Base-by-base conservation (phyloP, 1,140 invertebrate genomes). In the Chymomyza costata region DNA sequence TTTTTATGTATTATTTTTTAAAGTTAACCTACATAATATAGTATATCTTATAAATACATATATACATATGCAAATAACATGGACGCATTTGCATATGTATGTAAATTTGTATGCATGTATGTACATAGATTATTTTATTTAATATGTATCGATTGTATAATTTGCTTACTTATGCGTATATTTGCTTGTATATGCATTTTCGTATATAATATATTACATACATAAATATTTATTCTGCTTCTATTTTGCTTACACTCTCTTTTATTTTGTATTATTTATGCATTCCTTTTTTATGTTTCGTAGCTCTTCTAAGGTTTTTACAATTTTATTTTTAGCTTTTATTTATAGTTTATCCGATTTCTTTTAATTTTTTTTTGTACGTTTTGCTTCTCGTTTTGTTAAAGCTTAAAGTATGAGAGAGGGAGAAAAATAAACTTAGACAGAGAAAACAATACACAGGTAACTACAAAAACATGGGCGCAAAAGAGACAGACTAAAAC, bases 391-490 rank as follows among this genome's bases (percentile, higher is more conserved):
- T 38, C 35, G 11, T 16, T 38, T 16, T 8, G 7, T 14, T 38
- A 38, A 38, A 38, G 35, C 35, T 38, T 38, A 16, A 2, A 38
- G 11, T 38, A 38, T 38, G 35, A 38, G 35, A 38, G 11, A 38
- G 6, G 15, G 35, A 38, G 13, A 38, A 6, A 16, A 6, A 38
- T 15, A 38, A 17, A 38, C n/a, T n/a, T 38, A 6, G 6, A 38
- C 6, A 17, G 2, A 17, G 15, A 38, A 13, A 16, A 6, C 11
- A 38, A 13, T 6, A 38, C 5, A 17, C 11, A 38, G 2, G 6
- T 3, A 38, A 38, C 6, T 2, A 17, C 11, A 34, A 34, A 34
- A 34, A 34, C 5, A 5, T n/a, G n/a, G 10, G 5, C 10, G 25
- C 5, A 28, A 28, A 28, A 6, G 8, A 3, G 32, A 14, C 32